Percentiles rank a stretch among this genome's conserved stretches.
phyloP scores from a whole-genome alignment of 1,140 invertebrate species.

The Magallana ariakensis region DNA sequence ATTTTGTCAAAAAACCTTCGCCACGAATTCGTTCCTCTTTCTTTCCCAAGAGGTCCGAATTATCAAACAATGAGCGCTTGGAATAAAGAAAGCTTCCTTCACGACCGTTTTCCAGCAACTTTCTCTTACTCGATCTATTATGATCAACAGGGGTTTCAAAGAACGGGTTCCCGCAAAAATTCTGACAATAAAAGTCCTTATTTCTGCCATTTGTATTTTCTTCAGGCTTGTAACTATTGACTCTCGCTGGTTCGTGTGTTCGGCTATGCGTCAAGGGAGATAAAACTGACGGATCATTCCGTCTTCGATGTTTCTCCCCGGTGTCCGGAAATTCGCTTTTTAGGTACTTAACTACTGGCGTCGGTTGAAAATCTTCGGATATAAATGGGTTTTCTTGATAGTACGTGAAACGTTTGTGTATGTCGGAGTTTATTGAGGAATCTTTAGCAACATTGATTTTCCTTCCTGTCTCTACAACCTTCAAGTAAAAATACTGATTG shows the following conservation, averaged over 20 bases:
- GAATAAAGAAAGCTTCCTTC: not conserved
- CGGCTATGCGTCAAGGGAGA: not conserved
- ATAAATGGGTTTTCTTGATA: conserved; percentile 32
- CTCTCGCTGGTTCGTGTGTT: not conserved
- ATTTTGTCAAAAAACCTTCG: not conserved
- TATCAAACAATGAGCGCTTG: not conserved
- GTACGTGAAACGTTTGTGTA: not conserved
- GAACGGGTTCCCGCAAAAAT: not conserved
- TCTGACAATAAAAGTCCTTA: not conserved
- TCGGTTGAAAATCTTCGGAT: conserved; percentile 51
- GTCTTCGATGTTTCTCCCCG: not conserved
- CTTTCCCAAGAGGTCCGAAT: not conserved
- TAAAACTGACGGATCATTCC: not conserved
- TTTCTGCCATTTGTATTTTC: not conserved
- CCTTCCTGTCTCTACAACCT: not conserved
- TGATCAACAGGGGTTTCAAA: conserved; percentile 5
- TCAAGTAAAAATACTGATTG: too few species aligned
- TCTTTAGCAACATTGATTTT: not conserved
- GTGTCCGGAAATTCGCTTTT: not conserved
- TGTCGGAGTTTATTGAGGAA: not conserved
- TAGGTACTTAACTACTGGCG: conserved; percentile 46
- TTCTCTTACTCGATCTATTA: not conserved
- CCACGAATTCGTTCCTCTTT: not conserved
- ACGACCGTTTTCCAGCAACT: not conserved
- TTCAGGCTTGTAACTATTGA: not conserved